These are phyloP conservation scores for Maconellicoccus hirsutus DNA, from an alignment of 1,140 invertebrate species.

Conservation along the genomic window DNA sequence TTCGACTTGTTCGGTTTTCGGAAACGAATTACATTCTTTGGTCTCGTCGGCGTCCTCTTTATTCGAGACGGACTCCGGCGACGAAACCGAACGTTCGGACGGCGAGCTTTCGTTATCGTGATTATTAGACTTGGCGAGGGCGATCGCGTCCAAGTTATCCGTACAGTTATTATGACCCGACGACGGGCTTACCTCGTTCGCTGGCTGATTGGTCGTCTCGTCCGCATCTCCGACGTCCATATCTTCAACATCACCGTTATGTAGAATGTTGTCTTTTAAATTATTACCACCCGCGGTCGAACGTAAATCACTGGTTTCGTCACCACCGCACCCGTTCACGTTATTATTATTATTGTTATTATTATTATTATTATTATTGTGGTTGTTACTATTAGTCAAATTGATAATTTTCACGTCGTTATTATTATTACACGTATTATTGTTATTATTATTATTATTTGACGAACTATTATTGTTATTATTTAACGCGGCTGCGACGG, in stretches of 20 bases:
- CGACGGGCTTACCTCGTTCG: slow-evolving; percentile 26
- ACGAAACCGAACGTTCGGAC: slow-evolving; percentile 52
- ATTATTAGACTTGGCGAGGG: slow-evolving; percentile 30
- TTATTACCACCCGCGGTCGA: background rate
- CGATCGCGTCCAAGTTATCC: slow-evolving; percentile 22
- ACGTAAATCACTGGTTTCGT: background rate
- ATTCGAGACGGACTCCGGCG: slow-evolving; percentile 39
- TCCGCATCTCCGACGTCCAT: background rate
- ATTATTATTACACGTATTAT: slow-evolving; percentile 35
- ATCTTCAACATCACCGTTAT: slow-evolving; percentile 23
- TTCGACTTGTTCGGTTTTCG: slow-evolving; percentile 42
- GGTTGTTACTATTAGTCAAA: slow-evolving; percentile 41
- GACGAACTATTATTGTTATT: slow-evolving; percentile 42
- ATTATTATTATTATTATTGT: slow-evolving; percentile 42
- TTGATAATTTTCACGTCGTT: slow-evolving; percentile 35
- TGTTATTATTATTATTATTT: slow-evolving; percentile 43
- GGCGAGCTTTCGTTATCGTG: slow-evolving; percentile 43
- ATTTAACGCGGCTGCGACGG: slow-evolving; percentile 46
- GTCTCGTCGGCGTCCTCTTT: slow-evolving; percentile 42
- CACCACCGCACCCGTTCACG: slow-evolving; percentile 13
- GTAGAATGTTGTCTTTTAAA: no score
- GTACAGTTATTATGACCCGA: background rate
- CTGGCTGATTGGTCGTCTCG: slow-evolving; percentile 17
- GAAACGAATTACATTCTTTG: slow-evolving; percentile 37
- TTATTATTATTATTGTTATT: slow-evolving; percentile 33